A percentile compares a stretch with the other conserved stretches of the same genome.
Conservation (phyloP, 2,113 vertebrate species). For the Heterotis niloticus region DNA sequence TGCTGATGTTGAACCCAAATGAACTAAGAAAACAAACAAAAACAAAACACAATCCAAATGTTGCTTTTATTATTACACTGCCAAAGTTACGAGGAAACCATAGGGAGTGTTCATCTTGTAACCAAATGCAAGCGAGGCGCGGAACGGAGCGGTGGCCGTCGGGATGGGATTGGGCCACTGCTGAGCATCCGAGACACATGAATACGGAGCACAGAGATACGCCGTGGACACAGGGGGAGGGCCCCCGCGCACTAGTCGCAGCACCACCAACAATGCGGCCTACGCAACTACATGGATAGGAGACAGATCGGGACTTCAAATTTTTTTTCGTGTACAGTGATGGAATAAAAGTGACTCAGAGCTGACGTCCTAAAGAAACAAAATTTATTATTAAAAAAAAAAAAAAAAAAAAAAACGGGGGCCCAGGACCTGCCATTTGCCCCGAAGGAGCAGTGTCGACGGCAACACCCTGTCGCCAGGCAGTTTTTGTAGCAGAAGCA, state of each 20-base stretch:
- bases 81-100: constrained; percentile 81
- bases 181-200: constrained; percentile 27
- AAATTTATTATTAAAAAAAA: not conserved
- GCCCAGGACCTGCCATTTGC: constrained; percentile 52
- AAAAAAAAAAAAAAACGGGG: not conserved
- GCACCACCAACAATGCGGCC: too few species aligned
- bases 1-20: constrained; percentile 89
- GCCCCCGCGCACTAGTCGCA: too few species aligned
- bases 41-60: constrained; percentile 75
- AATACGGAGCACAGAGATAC: not conserved
- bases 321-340: not conserved
- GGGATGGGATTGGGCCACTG: not conserved
- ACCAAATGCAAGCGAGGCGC: constrained; percentile 74
- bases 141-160: constrained; percentile 64
- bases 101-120: constrained; percentile 68
- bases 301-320: not conserved
- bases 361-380: not conserved
- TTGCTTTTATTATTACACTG: constrained; percentile 77
- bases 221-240: not conserved
- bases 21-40: constrained; percentile 62
- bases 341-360: not conserved
- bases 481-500: constrained; percentile 43
- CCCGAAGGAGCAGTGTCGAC: constrained; percentile 49
- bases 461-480: constrained; percentile 1
- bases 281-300: not conserved